A percentile compares a stretch with the other conserved stretches of the same genome.
Conservation (phyloP, 2,113 vertebrate species). For the Lepus europaeus region DNA sequence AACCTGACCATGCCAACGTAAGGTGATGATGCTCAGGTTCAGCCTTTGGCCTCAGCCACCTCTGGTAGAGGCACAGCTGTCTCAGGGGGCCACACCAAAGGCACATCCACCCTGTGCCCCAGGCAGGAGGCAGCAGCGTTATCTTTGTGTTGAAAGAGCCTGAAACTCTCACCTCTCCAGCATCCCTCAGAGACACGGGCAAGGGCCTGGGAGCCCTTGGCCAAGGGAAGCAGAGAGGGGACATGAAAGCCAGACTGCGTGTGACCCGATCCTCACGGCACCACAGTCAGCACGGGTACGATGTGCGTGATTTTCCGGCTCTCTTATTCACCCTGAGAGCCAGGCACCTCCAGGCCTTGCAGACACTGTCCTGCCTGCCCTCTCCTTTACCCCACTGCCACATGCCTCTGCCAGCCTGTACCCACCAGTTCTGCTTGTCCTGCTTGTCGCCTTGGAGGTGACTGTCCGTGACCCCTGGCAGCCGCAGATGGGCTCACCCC, state of each 20-base stretch:
- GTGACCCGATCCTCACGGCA: neutral
- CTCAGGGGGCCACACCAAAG: neutral
- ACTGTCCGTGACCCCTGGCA: neutral
- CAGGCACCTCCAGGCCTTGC: neutral
- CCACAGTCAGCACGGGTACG: neutral
- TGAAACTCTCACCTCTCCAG: neutral
- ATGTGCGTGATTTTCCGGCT: neutral
- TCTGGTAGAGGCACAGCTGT: neutral
- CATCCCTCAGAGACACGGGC: neutral
- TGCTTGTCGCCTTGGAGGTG: neutral
- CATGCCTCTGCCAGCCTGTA: neutral
- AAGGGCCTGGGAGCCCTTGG: neutral
- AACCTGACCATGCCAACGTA: neutral
- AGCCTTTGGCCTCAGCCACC: neutral
- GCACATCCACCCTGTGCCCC: neutral
- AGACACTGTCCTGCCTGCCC: neutral
- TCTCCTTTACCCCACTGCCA: neutral
- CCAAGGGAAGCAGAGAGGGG: neutral
- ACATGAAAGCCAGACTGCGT: neutral
- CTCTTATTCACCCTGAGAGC: neutral
- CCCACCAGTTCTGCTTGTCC: neutral
- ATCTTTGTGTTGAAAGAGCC: neutral
- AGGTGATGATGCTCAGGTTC: neutral
- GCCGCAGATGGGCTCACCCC: neutral
- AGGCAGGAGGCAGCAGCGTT: fast-evolving